Percentiles rank a stretch among this genome's conserved stretches.
Conservation (phyloP, 2,888 invertebrate species). For the Plagiodera versicolora region DNA sequence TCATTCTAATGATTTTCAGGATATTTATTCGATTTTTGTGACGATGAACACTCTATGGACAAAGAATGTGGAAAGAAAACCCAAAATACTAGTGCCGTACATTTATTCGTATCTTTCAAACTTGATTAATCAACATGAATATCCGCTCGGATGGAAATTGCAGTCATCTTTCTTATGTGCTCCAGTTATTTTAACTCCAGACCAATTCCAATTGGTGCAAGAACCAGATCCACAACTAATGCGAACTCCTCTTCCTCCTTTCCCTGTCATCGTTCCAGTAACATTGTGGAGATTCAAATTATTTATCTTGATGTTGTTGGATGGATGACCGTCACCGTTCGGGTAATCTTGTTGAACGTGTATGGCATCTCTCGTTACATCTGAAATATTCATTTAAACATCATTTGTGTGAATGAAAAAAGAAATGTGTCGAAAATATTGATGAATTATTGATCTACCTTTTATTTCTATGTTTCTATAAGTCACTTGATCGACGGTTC, state of each 20-base stretch:
- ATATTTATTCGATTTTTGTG: no score
- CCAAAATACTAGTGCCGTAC: no score
- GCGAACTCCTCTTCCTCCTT: slow-evolving; percentile 7
- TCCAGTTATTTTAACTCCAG: slow-evolving; percentile 11
- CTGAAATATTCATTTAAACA: no score
- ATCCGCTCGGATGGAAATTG: not conserved
- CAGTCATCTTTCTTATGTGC: not conserved
- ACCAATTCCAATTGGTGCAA: slow-evolving; percentile 17
- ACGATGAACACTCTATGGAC: no score
- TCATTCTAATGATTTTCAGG: no score
- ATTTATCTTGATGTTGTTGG: slow-evolving; percentile 11
- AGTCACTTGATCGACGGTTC: slow-evolving; percentile 16
- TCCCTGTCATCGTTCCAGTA: slow-evolving; percentile 12
- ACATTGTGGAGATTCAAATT: slow-evolving; percentile 16
- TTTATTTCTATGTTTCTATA: slow-evolving; percentile 19
- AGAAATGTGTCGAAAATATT: not conserved
- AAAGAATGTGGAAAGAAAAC: no score
- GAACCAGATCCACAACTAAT: slow-evolving; percentile 15
- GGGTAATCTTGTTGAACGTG: slow-evolving; percentile 21
- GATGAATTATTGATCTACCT: slow-evolving; percentile 8
- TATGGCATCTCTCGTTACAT: slow-evolving; percentile 18
- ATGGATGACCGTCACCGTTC: slow-evolving; percentile 14
- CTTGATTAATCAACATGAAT: not conserved
- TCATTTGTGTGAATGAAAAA: no score
- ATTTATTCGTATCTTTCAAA: no score